Evolutionary conservation across 2,797 vertebrate species (phyloP).

Genomic region (Myripristis murdjan): DNA sequence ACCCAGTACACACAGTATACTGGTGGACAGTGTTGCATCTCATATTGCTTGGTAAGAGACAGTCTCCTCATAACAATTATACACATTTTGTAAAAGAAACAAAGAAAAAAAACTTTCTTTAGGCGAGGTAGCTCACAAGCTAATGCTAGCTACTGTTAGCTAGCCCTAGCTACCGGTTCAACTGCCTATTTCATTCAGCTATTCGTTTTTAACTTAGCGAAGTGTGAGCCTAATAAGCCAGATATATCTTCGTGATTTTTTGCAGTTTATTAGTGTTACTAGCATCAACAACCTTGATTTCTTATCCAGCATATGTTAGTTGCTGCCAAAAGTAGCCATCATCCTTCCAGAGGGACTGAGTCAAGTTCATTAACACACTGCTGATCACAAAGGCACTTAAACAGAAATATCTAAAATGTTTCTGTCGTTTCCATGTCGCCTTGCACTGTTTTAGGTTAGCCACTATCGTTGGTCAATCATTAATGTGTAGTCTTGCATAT

Average conservation of each 20-base stretch:
- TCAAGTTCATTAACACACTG: conserved; percentile 25
- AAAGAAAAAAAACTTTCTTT: no score
- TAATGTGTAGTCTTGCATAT: neutral
- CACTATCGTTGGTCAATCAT: no score
- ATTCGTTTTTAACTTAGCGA: neutral
- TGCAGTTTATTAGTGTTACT: neutral
- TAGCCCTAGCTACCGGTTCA: conserved; percentile 11
- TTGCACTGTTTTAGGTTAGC: no score
- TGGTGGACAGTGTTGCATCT: neutral
- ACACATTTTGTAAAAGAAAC: neutral
- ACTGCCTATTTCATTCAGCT: conserved; percentile 14
- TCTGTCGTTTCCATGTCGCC: no score
- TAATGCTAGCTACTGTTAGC: conserved; percentile 61
- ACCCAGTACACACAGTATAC: neutral
- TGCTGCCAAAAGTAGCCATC: neutral
- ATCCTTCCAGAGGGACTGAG: conserved; percentile 11
- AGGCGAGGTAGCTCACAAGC: conserved; percentile 27
- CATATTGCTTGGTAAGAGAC: conserved; percentile 49
- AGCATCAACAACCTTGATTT: neutral
- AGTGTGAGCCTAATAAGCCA: neutral
- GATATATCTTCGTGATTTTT: neutral
- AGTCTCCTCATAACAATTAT: neutral
- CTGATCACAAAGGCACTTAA: neutral
- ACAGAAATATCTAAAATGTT: neutral
- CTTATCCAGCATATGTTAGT: neutral